Evolutionary conservation across 2,888 invertebrate species (phyloP), one percentile per base, ranked within the genome.

Genomic region (Ligdia adustata): DNA sequence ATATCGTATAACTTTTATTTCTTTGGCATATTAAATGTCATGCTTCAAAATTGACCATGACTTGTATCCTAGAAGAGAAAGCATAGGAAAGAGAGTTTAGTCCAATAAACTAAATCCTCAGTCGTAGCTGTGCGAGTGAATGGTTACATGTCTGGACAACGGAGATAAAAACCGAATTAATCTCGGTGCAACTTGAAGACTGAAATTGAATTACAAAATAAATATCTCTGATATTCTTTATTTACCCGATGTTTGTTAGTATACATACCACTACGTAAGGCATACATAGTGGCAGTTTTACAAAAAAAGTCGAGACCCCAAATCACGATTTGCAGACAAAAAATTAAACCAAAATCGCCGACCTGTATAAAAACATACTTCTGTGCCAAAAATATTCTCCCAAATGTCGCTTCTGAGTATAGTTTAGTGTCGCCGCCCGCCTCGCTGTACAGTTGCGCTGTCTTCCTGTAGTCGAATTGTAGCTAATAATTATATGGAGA

Each of bases 381-480:
- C 24, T 59, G 41, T 72, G 60, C 76, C 79, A 79, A 76, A 79
- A 69, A 79, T 62, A 48, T 56, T 62, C 62, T 44, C 64, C 73
- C 71, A 72, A 74, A 67, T 72, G 52, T 54, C 56, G 64, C 75
- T 72, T 75, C 75, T 66, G 73, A 74, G 71, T 74, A 70, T 66
- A 60, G 52, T 60, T 68, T 57, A 60, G 52, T 60, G 67, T 57
- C 65, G 4, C 55, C 50, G 50, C 58, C 71, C 55, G 54, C 57
- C 59, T 52, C 59, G 62, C 60, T 66, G 61, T 65, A 64, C n/a
- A 66, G 66, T 64, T 63, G 61, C 58, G 61, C 64, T 74, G 86
- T 84, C 85, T 85, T 84, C 84, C 82, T 80, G 68, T 81, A 77
- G 69, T 51, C 31, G 69, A 20, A 66, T 24, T 68, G n/a, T n/a